phyloP scores from a whole-genome alignment of 2,797 vertebrate species.

The Galago senegalensis region DNA sequence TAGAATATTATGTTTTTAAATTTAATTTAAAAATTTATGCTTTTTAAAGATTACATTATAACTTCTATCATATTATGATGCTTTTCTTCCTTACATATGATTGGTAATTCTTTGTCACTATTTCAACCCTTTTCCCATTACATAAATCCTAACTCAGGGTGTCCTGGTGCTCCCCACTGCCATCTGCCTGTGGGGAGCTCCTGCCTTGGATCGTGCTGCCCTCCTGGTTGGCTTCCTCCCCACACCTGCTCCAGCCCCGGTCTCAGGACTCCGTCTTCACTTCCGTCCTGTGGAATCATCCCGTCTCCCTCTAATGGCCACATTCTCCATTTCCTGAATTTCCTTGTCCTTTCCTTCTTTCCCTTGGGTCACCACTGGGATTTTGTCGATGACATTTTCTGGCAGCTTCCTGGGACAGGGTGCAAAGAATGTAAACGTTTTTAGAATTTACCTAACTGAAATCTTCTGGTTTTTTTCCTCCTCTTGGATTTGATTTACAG shows the following conservation, averaged over 20 bases:
- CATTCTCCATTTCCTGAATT: neutral
- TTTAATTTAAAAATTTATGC: too few relatives aligned
- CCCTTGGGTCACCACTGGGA: neutral
- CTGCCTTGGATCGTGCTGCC: too few relatives aligned
- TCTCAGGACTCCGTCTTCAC: too few relatives aligned
- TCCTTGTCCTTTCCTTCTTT: neutral
- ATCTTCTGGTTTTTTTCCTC: neutral
- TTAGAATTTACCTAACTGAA: neutral
- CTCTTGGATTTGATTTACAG: neutral
- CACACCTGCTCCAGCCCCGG: fast-evolving
- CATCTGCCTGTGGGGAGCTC: fast-evolving
- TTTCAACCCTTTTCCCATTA: neutral
- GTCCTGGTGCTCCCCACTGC: fast-evolving
- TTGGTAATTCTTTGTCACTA: neutral
- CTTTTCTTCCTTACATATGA: neutral
- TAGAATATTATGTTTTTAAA: too few relatives aligned
- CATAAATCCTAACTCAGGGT: too few relatives aligned
- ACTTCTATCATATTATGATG: too few relatives aligned
- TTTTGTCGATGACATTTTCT: neutral
- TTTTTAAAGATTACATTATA: too few relatives aligned
- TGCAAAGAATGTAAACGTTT: neutral
- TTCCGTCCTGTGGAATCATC: too few relatives aligned
- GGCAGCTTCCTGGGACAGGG: neutral
- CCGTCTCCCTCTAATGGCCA: too few relatives aligned
- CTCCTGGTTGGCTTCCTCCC: too few relatives aligned